Percentiles rank a stretch among this genome's conserved stretches.
These are phyloP conservation scores for Rhincodon typus DNA, from an alignment of 2,797 vertebrate species.

Conservation along the genomic window DNA sequence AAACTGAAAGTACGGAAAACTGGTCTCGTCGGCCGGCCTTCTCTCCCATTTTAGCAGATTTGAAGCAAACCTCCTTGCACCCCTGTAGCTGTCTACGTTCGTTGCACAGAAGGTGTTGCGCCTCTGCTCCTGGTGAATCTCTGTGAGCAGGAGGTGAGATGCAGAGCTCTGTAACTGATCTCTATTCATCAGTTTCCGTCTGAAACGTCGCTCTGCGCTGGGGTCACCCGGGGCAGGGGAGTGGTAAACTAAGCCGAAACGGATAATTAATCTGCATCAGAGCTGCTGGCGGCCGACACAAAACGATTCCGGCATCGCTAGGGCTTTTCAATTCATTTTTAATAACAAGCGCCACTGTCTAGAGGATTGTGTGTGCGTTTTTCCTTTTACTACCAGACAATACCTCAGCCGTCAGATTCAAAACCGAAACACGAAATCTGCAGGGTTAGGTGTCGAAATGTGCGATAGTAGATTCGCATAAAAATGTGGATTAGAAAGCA, in stretches of 20 bases:
- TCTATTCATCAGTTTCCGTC: constrained; percentile 37
- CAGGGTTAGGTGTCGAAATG: neutral
- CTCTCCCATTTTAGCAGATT: neutral
- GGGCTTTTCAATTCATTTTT: constrained; percentile 6
- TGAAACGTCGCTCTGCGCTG: constrained; percentile 28
- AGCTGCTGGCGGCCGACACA: constrained; percentile 34
- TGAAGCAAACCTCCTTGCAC: neutral
- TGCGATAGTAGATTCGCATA: neutral
- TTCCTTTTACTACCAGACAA: neutral
- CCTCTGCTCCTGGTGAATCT: constrained; percentile 26
- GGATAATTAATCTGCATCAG: constrained; percentile 38
- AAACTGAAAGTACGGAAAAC: neutral
- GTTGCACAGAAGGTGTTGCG: constrained; percentile 33
- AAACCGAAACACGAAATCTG: neutral
- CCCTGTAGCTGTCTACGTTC: neutral
- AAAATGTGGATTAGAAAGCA: constrained; percentile 26
- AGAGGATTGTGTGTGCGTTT: neutral
- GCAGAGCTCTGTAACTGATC: constrained; percentile 37
- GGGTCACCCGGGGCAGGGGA: constrained; percentile 35
- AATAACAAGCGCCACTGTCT: constrained; percentile 14
- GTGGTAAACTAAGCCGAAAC: constrained; percentile 37
- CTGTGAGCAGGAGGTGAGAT: constrained; percentile 34
- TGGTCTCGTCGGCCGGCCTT: neutral
- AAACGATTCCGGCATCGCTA: neutral
- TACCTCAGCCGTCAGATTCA: neutral